Evolutionary conservation across 53 echinoderm and acorn worm genomes (phyloP).

Genomic region (Echinometra lucunter): DNA sequence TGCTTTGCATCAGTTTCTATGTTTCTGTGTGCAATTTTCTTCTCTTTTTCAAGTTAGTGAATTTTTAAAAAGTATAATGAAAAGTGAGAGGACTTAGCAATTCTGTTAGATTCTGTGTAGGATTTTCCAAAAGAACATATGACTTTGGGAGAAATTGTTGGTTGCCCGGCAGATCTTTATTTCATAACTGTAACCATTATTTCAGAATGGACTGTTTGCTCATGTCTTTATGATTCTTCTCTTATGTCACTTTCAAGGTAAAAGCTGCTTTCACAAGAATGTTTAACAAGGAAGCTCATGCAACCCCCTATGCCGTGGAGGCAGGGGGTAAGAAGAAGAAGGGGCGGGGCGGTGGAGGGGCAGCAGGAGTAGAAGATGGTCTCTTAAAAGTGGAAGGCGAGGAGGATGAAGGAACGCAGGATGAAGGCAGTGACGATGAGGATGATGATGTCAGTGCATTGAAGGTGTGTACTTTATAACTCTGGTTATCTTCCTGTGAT

Average conservation of each 20-base stretch:
- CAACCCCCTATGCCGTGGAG: constrained; percentile 80
- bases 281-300: constrained; percentile 91
- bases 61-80: no score
- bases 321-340: constrained; percentile 76
- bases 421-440: constrained; percentile 25
- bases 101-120: no score
- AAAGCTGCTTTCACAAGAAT: constrained; percentile 93
- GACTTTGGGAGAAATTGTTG: no score
- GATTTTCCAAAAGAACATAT: no score
- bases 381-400: constrained; percentile 63
- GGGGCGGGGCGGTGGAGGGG: constrained; percentile 60
- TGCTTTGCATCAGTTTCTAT: no score
- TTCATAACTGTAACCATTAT: no score
- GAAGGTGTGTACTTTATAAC: neutral
- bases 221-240: neutral
- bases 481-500: neutral
- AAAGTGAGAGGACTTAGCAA: no score
- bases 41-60: no score
- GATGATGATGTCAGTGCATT: constrained; percentile 44
- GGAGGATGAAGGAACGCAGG: constrained; percentile 62
- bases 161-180: no score
- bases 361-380: constrained; percentile 62
- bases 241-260: constrained; percentile 71
- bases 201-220: no score
- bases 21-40: no score